Evolutionary conservation across 1,140 invertebrate species (phyloP), one percentile per base, ranked within the genome.

Genomic region (Papilio xuthus): DNA sequence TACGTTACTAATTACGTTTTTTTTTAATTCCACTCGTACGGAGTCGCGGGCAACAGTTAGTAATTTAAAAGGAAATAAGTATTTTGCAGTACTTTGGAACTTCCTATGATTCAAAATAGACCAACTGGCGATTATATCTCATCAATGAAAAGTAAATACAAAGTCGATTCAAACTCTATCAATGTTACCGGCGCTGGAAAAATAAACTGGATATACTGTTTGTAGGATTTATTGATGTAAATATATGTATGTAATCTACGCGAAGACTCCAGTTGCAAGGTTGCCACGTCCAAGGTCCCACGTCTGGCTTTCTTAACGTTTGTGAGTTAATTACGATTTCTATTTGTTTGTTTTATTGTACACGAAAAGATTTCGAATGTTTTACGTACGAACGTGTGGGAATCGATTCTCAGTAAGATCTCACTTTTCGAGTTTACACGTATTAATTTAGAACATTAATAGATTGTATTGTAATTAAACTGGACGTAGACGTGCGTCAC

Each of bases 201-300:
- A 90, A 89, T 87, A 88, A 90, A 89, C 83, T 50, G 23, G 41
- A 67, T 78, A 78, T 85, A 84, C 83, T 85, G 83, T 88, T 88
- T 80, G 82, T 79, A 77, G 83, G 83, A 89, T 89, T 89, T 89
- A 89, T 86, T 85, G 85, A 81, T 86, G 87, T 89, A 89, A 89
- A 90, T 90, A 89, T 88, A 85, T 44, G 7, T 37, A 7, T 86
- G 85, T 86, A 84, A 86, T 84, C 81, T 71, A 76, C 80, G 81
- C 80, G 83, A 83, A 78, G 80, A 82, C 72, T 67, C 13, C 32
- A 69, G 47, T 78, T 56, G 67, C 84, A 86, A 85, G 83, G 84
- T 80, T 84, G 80, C 78, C 47, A 69, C 60, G 79, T 72, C 82
- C 85, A 86, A 88, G 86, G 86, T 81, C 72, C 50, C 53, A 28